These are phyloP conservation scores for Eupristina koningsbergeri DNA, from an alignment of 1,140 invertebrate species.

Conservation along the genomic window DNA sequence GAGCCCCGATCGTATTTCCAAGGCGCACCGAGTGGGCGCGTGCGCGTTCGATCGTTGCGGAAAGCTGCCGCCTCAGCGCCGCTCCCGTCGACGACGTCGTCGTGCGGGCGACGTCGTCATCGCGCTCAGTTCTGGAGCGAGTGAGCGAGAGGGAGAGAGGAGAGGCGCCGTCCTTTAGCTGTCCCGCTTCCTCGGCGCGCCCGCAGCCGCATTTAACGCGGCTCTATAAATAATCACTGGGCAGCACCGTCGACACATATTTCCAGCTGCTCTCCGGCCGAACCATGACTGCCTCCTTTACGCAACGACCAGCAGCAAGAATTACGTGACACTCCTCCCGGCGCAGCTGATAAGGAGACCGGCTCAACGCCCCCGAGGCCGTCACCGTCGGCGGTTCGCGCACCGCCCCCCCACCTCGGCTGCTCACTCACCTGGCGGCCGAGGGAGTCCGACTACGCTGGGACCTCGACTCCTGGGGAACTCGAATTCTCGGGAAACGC, in stretches of 20 bases:
- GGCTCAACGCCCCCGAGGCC: slow-evolving; percentile 1
- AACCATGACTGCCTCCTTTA: not conserved
- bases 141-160: no score
- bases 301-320: slow-evolving; percentile 10
- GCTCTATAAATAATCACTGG: slow-evolving; percentile 45
- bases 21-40: not conserved
- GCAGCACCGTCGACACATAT: slow-evolving; percentile 18
- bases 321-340: not conserved
- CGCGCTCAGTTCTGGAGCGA: no score
- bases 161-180: slow-evolving; percentile 23
- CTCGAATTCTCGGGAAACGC: no score
- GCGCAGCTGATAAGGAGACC: not conserved
- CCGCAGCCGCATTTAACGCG: slow-evolving; percentile 39
- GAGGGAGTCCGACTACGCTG: no score
- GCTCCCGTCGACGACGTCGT: not conserved
- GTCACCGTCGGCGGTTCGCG: no score
- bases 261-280: slow-evolving; percentile 15
- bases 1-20: slow-evolving; percentile 27
- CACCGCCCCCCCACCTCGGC: not conserved
- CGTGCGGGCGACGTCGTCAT: not conserved
- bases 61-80: not conserved
- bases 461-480: no score
- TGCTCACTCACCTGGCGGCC: no score
- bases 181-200: slow-evolving; percentile 45
- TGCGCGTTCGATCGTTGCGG: not conserved